Conservation (phyloP, 2,888 invertebrate species). For the Pristionchus fissidentatus region DNA sequence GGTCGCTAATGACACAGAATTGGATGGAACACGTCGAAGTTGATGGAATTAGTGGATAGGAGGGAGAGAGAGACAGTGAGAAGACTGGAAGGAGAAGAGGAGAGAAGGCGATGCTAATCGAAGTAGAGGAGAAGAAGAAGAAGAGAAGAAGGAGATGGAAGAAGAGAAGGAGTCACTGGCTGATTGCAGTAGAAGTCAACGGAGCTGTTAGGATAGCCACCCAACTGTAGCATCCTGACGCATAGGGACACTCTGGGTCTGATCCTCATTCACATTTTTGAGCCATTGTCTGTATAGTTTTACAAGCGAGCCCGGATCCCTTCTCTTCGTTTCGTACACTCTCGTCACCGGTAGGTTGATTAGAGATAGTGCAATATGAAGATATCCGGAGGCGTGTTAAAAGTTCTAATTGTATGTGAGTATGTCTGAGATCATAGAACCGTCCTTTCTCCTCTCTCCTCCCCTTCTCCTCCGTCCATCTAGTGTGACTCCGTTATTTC, state of each 20-base stretch:
- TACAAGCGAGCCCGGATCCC: slow-evolving; percentile 10
- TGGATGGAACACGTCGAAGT: background rate
- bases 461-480: background rate
- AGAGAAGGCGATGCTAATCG: background rate
- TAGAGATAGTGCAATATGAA: no score
- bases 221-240: no score
- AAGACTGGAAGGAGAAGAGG: slow-evolving; percentile 16
- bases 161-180: no score
- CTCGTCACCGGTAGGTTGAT: background rate
- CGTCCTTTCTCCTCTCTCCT: background rate
- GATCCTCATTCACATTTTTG: no score
- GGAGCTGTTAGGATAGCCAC: no score
- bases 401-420: no score
- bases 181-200: no score
- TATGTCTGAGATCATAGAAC: no score
- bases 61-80: background rate
- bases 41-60: slow-evolving; percentile 35
- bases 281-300: no score
- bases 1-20: no score
- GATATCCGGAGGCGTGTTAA: no score
- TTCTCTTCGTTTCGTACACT: background rate
- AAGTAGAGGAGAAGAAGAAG: background rate
- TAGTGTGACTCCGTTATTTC: background rate
- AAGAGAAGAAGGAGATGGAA: background rate
- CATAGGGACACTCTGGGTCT: no score